Evolutionary conservation across 2,113 vertebrate genomes (phyloP).

Genomic region (Merops nubicus): DNA sequence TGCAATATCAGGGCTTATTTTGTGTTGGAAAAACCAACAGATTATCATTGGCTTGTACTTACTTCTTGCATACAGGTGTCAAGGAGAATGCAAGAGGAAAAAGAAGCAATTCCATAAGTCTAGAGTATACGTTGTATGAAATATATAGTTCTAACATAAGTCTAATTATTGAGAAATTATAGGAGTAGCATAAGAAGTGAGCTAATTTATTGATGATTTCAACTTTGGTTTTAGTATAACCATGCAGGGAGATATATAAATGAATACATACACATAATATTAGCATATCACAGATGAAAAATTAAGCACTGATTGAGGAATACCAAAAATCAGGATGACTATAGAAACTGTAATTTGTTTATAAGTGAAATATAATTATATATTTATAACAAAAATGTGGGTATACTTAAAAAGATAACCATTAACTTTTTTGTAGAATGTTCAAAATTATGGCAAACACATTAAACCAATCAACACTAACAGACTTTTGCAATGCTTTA

Average conservation of each 20-base stretch:
- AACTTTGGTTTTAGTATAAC: not conserved
- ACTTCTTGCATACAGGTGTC: no score
- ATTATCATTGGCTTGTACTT: no score
- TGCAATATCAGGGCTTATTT: no score
- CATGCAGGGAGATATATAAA: not conserved
- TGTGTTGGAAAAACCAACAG: no score
- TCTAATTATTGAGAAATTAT: no score
- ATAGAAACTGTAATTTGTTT: not conserved
- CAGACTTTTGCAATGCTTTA: not conserved
- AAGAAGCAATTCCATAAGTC: no score
- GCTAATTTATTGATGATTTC: not conserved
- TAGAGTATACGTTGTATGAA: no score
- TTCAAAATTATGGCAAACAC: not conserved
- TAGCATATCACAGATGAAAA: not conserved
- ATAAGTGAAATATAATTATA: not conserved
- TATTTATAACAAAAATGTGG: not conserved
- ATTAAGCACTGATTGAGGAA: not conserved
- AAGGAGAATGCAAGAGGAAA: no score
- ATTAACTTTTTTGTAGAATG: not conserved
- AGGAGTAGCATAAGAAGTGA: no score
- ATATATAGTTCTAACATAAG: no score
- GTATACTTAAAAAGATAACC: not conserved
- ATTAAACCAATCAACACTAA: not conserved
- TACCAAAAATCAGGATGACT: not conserved
- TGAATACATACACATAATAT: not conserved